Evolutionary conservation across 2,797 vertebrate species (phyloP).

Genomic region (Knipowitschia caucasica): DNA sequence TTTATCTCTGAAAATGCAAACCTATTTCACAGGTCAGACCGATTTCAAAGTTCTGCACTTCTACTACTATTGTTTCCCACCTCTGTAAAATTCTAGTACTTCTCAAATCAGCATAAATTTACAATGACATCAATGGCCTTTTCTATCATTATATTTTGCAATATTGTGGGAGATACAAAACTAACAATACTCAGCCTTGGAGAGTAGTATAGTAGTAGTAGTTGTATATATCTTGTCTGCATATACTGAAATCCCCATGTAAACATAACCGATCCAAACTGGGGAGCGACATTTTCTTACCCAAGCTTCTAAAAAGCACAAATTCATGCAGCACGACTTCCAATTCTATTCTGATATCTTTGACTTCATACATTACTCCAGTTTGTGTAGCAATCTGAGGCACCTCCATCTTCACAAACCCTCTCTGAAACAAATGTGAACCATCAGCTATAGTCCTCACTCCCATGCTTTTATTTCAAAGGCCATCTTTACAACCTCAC

Average conservation of each 20-base stretch:
- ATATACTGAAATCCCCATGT: background rate
- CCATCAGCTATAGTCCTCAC: conserved; percentile 30
- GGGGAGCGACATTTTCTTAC: background rate
- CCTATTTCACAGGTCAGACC: no score
- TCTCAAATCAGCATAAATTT: no score
- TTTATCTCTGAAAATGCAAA: no score
- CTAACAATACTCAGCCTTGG: no score
- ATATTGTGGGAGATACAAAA: no score
- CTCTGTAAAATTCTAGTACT: no score
- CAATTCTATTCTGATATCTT: conserved; percentile 12
- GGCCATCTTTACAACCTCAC: conserved; percentile 23
- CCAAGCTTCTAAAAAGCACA: conserved; percentile 13
- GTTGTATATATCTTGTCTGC: no score
- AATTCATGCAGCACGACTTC: background rate
- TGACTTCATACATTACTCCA: conserved; percentile 28
- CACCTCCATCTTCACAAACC: conserved; percentile 47
- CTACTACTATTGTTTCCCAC: no score
- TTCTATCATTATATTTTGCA: no score
- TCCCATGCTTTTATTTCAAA: conserved; percentile 40
- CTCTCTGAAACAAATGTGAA: background rate
- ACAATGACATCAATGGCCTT: no score
- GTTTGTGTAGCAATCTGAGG: conserved; percentile 61
- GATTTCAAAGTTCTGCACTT: no score
- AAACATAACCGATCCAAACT: background rate
- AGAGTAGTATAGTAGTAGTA: no score